These are phyloP conservation scores for Ephydatia muelleri DNA, from an alignment of 37 sponge, comb jelly and placozoan species.

Conservation along the genomic window DNA sequence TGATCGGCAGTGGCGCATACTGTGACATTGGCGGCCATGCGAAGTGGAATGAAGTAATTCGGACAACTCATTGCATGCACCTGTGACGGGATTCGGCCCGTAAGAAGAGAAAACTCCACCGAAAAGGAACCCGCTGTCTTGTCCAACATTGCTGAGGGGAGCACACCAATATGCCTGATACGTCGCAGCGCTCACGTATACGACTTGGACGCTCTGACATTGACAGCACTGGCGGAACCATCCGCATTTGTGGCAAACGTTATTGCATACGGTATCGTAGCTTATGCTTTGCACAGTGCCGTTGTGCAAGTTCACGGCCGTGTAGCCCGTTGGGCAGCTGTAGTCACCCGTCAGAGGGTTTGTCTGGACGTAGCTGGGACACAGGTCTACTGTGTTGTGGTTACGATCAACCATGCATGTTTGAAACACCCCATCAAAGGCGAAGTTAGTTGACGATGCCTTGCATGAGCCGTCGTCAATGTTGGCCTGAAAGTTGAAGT, in stretches of 20 bases:
- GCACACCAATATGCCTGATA: constrained; percentile 57
- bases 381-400: constrained; percentile 32
- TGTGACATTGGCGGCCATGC: constrained; percentile 7
- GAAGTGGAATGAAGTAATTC: constrained; percentile 13
- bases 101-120: constrained; percentile 40
- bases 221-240: neutral
- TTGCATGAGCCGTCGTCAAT: constrained; percentile 13
- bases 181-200: neutral
- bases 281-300: neutral
- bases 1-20: constrained; percentile 48
- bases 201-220: neutral
- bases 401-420: constrained; percentile 12
- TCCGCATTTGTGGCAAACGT: neutral
- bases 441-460: constrained; percentile 31
- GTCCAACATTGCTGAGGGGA: neutral
- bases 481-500: constrained; percentile 63
- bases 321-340: constrained; percentile 43
- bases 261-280: neutral
- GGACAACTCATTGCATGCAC: constrained; percentile 39
- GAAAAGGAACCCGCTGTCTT: constrained; percentile 33
- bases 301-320: constrained; percentile 6
- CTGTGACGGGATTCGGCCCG: constrained; percentile 30
- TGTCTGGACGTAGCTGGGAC: constrained; percentile 16
- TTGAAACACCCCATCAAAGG: constrained; percentile 58
- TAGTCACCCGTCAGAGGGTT: constrained; percentile 47